Percentiles rank a stretch among this genome's conserved stretches.
Evolutionary conservation across 2,797 vertebrate species (phyloP).

Genomic region (Manis pentadactyla): DNA sequence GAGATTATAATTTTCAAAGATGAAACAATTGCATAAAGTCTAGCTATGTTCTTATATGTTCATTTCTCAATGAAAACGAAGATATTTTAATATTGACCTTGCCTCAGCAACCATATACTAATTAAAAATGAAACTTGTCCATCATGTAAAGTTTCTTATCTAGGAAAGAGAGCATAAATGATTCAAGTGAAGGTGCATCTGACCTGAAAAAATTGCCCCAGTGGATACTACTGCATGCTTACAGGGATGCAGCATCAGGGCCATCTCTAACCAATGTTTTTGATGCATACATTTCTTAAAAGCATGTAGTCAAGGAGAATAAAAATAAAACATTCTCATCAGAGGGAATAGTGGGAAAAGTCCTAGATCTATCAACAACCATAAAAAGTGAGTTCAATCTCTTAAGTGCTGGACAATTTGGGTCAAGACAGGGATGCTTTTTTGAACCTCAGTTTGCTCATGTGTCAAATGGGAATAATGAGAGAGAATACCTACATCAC

Average conservation of each 20-base stretch:
- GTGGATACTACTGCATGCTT: not conserved
- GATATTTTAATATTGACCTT: not conserved
- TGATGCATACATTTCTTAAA: conserved; percentile 15
- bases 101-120: not conserved
- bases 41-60: not conserved
- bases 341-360: not conserved
- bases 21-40: not conserved
- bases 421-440: not conserved
- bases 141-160: not conserved
- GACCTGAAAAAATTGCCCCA: not conserved
- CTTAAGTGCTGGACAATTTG: not conserved
- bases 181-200: not conserved
- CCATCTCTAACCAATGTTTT: not conserved
- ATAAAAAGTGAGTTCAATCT: not conserved
- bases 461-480: not conserved
- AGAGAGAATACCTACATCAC: not conserved
- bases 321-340: not conserved
- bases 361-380: not conserved
- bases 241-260: too few relatives aligned
- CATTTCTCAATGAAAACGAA: conserved; percentile 11
- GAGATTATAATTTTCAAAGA: not conserved
- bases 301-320: not conserved
- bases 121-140: not conserved
- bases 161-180: conserved; percentile 31
- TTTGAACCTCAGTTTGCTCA: not conserved